Percentiles rank a stretch among this genome's conserved stretches.
Conservation (phyloP, 1,140 invertebrate genomes). For the Paramacrobiotus metropolitanus region DNA sequence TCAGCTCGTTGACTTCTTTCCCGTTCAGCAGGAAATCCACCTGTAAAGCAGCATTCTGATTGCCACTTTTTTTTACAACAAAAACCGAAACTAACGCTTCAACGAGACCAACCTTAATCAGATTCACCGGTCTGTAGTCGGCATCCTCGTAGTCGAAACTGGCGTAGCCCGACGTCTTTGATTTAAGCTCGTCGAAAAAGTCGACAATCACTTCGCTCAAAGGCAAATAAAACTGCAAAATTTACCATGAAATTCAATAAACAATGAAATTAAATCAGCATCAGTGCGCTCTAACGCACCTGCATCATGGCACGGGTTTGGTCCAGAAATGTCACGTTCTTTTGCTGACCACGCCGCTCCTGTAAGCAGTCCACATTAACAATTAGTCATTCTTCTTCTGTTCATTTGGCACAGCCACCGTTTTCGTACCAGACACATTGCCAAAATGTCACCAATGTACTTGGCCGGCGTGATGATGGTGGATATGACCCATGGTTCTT, state of each 20-base stretch:
- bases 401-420: background rate
- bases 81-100: too few species aligned
- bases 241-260: too few species aligned
- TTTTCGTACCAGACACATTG: slow-evolving; percentile 23
- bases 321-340: slow-evolving; percentile 51
- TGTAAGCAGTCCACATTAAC: slow-evolving; percentile 14
- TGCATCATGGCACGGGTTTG: slow-evolving; percentile 46
- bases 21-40: slow-evolving; percentile 59
- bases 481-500: slow-evolving; percentile 64
- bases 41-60: slow-evolving; percentile 27
- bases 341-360: slow-evolving; percentile 49
- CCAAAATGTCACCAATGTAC: slow-evolving; percentile 21
- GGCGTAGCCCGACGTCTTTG: slow-evolving; percentile 69
- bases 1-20: slow-evolving; percentile 55
- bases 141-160: slow-evolving; percentile 91
- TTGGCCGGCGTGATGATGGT: slow-evolving; percentile 63
- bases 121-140: slow-evolving; percentile 44
- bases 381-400: background rate
- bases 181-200: slow-evolving; percentile 79
- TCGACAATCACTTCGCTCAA: slow-evolving; percentile 78
- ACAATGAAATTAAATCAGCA: too few species aligned
- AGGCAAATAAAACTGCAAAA: slow-evolving; percentile 56
- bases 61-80: background rate
- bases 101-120: slow-evolving; percentile 38
- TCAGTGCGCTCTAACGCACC: too few species aligned